phyloP scores from a whole-genome alignment of 64 coral and sea anemone species.

The Trachythela sp. region DNA sequence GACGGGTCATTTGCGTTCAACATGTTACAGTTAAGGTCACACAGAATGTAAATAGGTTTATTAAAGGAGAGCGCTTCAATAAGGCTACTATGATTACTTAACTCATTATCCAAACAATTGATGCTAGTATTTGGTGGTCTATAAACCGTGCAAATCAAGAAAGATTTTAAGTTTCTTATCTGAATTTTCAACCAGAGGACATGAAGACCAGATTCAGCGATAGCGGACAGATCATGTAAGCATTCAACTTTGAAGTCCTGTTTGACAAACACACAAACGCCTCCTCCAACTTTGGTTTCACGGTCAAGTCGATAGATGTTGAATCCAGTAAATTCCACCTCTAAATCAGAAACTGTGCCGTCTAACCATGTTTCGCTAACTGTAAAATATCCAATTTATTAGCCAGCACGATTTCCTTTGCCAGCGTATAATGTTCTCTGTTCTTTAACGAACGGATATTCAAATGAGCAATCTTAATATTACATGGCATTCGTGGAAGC shows the following conservation, averaged over 20 bases:
- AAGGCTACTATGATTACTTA: too few relatives aligned
- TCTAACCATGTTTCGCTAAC: slow-evolving; percentile 44
- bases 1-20: too few relatives aligned
- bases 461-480: slow-evolving; percentile 34
- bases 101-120: background rate
- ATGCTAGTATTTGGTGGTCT: slow-evolving; percentile 4
- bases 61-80: too few relatives aligned
- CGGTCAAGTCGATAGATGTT: slow-evolving; percentile 30
- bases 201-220: slow-evolving; percentile 33
- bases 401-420: background rate
- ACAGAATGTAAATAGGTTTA: too few relatives aligned
- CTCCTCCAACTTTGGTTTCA: background rate
- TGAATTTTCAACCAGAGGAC: too few relatives aligned
- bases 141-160: slow-evolving; percentile 7
- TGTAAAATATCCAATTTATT: slow-evolving; percentile 38
- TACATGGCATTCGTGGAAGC: background rate
- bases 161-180: slow-evolving; percentile 13
- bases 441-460: slow-evolving; percentile 42
- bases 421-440: slow-evolving; percentile 38
- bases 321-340: slow-evolving; percentile 27
- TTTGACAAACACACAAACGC: too few relatives aligned
- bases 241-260: slow-evolving; percentile 35
- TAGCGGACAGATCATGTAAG: slow-evolving; percentile 11
- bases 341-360: slow-evolving; percentile 29
- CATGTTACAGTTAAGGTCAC: too few relatives aligned